phyloP scores from a whole-genome alignment of 2,113 vertebrate species.

The Otis tarda region DNA sequence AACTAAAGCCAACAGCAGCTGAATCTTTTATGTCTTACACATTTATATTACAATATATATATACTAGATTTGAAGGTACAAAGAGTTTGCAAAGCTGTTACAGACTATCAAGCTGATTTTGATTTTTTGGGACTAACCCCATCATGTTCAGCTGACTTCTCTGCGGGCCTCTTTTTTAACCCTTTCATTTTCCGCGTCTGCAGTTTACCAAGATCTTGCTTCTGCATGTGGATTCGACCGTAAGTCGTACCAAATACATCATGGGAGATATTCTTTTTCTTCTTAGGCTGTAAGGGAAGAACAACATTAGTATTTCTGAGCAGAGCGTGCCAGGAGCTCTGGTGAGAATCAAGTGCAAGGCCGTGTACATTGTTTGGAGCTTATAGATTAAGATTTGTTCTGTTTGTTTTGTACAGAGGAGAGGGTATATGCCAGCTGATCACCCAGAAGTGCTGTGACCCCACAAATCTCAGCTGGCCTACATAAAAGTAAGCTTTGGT shows the following conservation, averaged over 20 bases:
- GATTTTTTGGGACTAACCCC: constrained; percentile 73
- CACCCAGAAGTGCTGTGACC: not conserved
- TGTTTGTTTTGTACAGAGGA: not conserved
- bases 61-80: not conserved
- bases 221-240: constrained; percentile 96
- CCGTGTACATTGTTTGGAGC: not conserved
- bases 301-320: not conserved
- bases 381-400: not conserved
- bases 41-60: not conserved
- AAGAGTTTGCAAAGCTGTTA: not conserved
- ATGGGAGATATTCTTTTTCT: constrained; percentile 96
- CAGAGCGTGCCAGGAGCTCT: not conserved
- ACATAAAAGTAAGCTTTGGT: not conserved
- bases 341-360: not conserved
- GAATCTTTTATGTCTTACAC: not conserved
- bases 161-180: constrained; percentile 85
- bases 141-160: constrained; percentile 50
- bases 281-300: constrained; percentile 84
- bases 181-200: constrained; percentile 95
- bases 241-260: constrained; percentile 90
- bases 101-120: constrained; percentile 62
- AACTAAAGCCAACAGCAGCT: not conserved
- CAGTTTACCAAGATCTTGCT: constrained; percentile 91
- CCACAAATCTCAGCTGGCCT: not conserved
- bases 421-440: not conserved